Conservation (phyloP, 2,888 invertebrate species). For the Acanthosepion lycidas region DNA sequence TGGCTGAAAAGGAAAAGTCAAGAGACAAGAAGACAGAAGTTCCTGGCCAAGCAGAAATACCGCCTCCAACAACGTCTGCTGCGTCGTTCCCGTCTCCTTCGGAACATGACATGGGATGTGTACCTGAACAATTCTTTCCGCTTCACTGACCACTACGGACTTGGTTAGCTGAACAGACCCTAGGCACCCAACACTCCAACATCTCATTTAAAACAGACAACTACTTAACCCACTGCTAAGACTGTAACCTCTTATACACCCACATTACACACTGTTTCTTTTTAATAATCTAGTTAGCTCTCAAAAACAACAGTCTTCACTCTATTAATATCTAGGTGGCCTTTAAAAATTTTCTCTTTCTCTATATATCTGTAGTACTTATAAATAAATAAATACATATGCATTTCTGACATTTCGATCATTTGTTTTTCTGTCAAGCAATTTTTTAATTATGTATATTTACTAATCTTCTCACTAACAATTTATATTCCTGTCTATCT, state of each 20-base stretch:
- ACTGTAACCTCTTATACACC: background rate
- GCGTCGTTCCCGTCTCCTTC: slow-evolving; percentile 54
- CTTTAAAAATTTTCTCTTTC: background rate
- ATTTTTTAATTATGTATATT: background rate
- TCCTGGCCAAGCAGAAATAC: slow-evolving; percentile 59
- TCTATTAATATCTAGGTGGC: background rate
- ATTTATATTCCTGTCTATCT: too few species aligned
- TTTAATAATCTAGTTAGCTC: background rate
- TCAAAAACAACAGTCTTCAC: background rate
- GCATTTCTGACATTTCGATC: too few species aligned
- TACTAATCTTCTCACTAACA: background rate
- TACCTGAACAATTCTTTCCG: slow-evolving; percentile 34
- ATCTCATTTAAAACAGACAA: background rate
- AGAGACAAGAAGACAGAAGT: slow-evolving; percentile 57
- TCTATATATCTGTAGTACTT: background rate
- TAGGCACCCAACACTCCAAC: background rate
- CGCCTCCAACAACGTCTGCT: slow-evolving; percentile 61
- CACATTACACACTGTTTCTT: background rate
- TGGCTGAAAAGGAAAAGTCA: slow-evolving; percentile 68
- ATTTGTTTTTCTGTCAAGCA: background rate
- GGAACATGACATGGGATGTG: slow-evolving; percentile 42
- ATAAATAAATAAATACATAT: background rate
- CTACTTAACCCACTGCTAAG: background rate
- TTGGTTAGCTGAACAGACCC: background rate
- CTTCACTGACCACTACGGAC: background rate